Evolutionary conservation across 2,113 vertebrate species (phyloP), one percentile per base, ranked within the genome.

Genomic region (Cettia cetti): DNA sequence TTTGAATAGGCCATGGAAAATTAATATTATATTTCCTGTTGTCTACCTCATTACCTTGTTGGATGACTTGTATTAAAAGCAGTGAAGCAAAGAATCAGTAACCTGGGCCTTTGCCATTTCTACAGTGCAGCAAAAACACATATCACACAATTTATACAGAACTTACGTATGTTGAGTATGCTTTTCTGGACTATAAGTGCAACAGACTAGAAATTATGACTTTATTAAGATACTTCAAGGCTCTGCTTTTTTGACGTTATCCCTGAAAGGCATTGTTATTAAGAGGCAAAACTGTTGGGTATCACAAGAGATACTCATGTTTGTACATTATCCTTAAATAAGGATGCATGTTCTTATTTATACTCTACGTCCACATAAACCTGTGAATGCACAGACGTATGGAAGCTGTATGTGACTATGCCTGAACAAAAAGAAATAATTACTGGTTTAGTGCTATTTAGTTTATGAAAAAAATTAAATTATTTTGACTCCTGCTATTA

Each of bases 21-120:
- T 97, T 97, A 97, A 97, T 96, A 97, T 95, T 95, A 97, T 94
- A 82, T 95, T 97, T 97, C 71, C 60, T 96, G 87, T 97, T 72
- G 0, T 96, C 92, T 92, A 79, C 90, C 77, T 97, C 94, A 97
- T 98, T 98, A 95, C 86, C 87, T 97, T 97, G 89, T 97, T 97
- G 95, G 93, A 97, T 97, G 88, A 82, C 86, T 97, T 96, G 61
- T 90, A 97, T 86, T 97, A 97, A 97, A 98, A 81, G 75, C 93
- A 97, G 82, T 91, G 92, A 97, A 97, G 95, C 95, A 93, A 90
- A 78, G 92, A 97, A 97, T 95, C 71, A 76, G 90, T 92, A 96
- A 88, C 82, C 71, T 91, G 91, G 61, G 79, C 59, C 63, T 96
- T 92, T 91, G 94, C 94, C 74, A 95, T 94, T 96, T 97, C 80